Evolutionary conservation across 2,797 vertebrate genomes (phyloP).

Genomic region (Catamblyrhynchus diadema): DNA sequence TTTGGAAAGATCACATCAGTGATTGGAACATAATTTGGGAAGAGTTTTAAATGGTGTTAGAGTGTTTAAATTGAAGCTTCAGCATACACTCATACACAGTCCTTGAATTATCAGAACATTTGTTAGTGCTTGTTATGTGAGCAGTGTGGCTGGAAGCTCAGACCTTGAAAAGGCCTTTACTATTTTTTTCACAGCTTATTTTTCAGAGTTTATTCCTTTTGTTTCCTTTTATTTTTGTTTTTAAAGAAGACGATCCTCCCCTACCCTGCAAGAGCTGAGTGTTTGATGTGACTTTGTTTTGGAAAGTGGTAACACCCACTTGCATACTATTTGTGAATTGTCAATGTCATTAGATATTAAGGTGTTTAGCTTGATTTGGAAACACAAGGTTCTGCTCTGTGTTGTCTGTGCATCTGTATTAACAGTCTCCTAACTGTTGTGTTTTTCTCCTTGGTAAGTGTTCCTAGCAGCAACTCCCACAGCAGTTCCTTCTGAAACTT

Average conservation of each 20-base stretch:
- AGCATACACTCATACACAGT: neutral
- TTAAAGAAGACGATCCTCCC: neutral
- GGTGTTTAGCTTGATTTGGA: neutral
- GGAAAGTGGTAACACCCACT: neutral
- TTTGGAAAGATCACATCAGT: neutral
- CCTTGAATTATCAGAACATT: neutral
- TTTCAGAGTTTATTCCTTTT: neutral
- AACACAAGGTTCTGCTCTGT: neutral
- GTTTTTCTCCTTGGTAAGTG: neutral
- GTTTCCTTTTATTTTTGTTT: neutral
- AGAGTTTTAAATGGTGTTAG: neutral
- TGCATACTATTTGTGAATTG: neutral
- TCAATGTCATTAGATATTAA: neutral
- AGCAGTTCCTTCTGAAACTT: neutral
- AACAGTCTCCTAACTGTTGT: neutral
- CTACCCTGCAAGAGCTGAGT: neutral
- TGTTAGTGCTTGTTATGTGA: neutral
- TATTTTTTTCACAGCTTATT: neutral
- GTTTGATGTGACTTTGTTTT: neutral
- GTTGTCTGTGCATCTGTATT: neutral
- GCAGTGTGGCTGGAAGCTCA: neutral
- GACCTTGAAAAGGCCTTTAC: neutral
- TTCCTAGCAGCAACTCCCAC: neutral
- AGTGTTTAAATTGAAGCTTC: neutral
- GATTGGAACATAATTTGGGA: neutral